phyloP scores from a whole-genome alignment of 2,113 vertebrate genomes.

The Murina feae region DNA sequence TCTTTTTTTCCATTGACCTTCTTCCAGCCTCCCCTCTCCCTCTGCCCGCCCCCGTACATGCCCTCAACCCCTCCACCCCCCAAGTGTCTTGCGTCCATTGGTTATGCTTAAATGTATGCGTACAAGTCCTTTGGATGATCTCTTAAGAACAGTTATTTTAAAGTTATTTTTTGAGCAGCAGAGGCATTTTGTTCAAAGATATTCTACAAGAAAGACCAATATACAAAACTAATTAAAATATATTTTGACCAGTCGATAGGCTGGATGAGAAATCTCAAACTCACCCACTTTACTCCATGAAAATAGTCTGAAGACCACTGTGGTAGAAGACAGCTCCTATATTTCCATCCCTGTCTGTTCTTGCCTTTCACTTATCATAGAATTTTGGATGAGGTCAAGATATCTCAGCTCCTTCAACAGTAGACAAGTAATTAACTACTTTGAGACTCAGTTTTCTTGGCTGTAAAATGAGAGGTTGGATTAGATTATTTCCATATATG shows the following conservation, averaged over 20 bases:
- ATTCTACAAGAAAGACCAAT: not conserved
- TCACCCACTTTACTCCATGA: not conserved
- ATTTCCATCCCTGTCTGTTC: not conserved
- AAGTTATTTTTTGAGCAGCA: slow-evolving; percentile 18
- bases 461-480: not conserved
- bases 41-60: too few species aligned
- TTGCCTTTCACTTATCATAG: not conserved
- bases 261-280: not conserved
- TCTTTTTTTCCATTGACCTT: too few species aligned
- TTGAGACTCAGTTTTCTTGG: not conserved
- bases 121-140: too few species aligned
- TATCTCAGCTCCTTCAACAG: not conserved
- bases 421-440: not conserved
- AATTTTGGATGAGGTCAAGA: not conserved
- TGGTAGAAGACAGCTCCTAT: not conserved
- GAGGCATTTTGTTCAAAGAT: not conserved
- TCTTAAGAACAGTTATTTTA: not conserved
- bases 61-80: too few species aligned
- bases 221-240: not conserved
- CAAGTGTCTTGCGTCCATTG: too few species aligned
- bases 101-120: too few species aligned
- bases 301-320: not conserved
- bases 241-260: not conserved
- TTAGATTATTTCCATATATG: not conserved
- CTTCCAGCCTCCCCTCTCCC: too few species aligned